These are phyloP conservation scores for Chironomus riparius DNA, from an alignment of 2,888 invertebrate species.

Conservation along the genomic window DNA sequence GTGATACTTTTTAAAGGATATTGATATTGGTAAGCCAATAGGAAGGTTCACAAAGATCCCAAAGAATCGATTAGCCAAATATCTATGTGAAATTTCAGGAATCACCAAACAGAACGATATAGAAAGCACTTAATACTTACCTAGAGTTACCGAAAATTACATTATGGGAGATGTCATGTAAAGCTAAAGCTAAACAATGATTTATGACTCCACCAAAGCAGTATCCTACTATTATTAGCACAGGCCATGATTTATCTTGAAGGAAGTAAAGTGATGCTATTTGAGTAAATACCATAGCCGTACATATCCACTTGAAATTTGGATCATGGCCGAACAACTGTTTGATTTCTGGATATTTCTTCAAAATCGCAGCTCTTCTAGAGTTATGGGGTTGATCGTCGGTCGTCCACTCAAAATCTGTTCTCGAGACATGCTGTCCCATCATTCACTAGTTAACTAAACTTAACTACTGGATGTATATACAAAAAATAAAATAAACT, in stretches of 20 bases:
- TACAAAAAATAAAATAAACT: too few species aligned
- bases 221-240: constrained; percentile 63
- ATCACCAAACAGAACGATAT: too few species aligned
- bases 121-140: neutral
- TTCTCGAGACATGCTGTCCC: constrained; percentile 89
- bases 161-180: constrained; percentile 97
- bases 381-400: constrained; percentile 97
- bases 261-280: constrained; percentile 66
- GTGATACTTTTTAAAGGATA: constrained; percentile 94
- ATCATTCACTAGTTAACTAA: constrained; percentile 46
- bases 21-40: constrained; percentile 87
- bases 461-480: constrained; percentile 14
- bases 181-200: constrained; percentile 88
- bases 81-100: too few species aligned
- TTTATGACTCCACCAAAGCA: constrained; percentile 92
- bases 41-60: constrained; percentile 96
- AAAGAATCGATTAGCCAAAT: constrained; percentile 77
- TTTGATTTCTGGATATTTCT: constrained; percentile 67
- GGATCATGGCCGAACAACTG: constrained; percentile 57
- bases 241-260: constrained; percentile 60
- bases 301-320: constrained; percentile 86
- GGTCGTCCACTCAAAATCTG: constrained; percentile 95
- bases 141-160: constrained; percentile 90
- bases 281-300: constrained; percentile 77
- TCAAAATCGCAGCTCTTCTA: constrained; percentile 86